phyloP scores from a whole-genome alignment of 2,797 vertebrate genomes.

The Gambusia yucatana region DNA sequence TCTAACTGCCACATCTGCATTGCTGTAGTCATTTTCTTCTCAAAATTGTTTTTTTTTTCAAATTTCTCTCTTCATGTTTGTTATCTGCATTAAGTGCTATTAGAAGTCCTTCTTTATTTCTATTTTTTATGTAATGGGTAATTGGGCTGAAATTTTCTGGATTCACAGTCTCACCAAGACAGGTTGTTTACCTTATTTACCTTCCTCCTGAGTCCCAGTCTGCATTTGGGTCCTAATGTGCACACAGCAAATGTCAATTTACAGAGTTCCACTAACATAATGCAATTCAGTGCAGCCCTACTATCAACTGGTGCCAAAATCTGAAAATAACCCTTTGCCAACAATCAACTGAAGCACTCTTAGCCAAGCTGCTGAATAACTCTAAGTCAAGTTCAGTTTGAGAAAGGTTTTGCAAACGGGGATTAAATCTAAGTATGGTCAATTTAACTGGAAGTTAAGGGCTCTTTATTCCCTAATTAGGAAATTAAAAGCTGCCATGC shows the following conservation, averaged over 20 bases:
- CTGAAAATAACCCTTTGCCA: conserved; percentile 18
- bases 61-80: not conserved
- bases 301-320: conserved; percentile 2
- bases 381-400: conserved; percentile 29
- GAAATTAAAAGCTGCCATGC: conserved; percentile 13
- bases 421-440: conserved; percentile 23
- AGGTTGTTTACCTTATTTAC: not conserved
- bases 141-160: not conserved
- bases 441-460: conserved; percentile 28
- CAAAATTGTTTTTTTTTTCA: not conserved
- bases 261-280: conserved; percentile 11
- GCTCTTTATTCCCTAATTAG: conserved; percentile 37
- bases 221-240: not conserved
- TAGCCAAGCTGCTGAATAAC: conserved; percentile 19
- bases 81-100: not conserved
- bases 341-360: conserved; percentile 1
- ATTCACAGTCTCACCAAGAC: not conserved
- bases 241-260: not conserved
- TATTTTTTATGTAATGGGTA: not conserved
- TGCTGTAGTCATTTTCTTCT: not conserved
- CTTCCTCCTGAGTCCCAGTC: not conserved
- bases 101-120: not conserved
- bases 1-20: not conserved
- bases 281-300: conserved; percentile 7
- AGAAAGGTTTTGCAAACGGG: conserved; percentile 21